Base-by-base conservation (phyloP, 2,113 vertebrate genomes). In the Podarcis muralis region DNA sequence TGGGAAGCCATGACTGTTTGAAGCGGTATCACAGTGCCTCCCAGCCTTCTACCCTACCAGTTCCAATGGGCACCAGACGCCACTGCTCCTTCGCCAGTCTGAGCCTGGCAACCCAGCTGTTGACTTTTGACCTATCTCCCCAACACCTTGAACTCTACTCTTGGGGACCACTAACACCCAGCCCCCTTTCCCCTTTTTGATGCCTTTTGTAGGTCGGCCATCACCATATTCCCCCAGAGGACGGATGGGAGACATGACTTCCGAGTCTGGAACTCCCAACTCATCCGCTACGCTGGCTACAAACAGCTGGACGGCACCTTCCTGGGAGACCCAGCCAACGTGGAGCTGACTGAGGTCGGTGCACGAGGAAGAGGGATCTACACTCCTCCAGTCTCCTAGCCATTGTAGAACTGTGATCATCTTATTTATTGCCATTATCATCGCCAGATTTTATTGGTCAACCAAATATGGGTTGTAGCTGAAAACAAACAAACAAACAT, bases 241-340 rank as follows among this genome's bases (percentile, higher is more conserved):
- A 98, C 97, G 0, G 98, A 99, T 27, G 97, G 97, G 86, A 99
- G 98, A 80, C 98, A 98, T 0, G 99, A 99, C 91, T 99, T 98
- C 91, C 97, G 99, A 3, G 98, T 99, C 92, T 99, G 99, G 99
- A 99, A 99, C n/a, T 92, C 93, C 23, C 99, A 99, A 95, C 97
- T 99, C 92, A 99, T 99, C 94, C 98, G 98, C 81, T 99, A 99
- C 0, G 99, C 99, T 0, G 99, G 99, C 76, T 99, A 99, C 96
- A 99, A 99, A 57, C 98, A 98, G 95, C 98, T 98, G 0, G 98
- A 99, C 0, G 98, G 98, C 65, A 93, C 97, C 0, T 65, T 98
- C 78, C 93, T 98, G 81, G 99, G 99, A 30, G 99, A 99, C 35
- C 99, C 99, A 0, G 99, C 98, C 2, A 99, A 98, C 0, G 97